Conservation (phyloP, 23 tunicate species). For the Ascidia mentula region DNA sequence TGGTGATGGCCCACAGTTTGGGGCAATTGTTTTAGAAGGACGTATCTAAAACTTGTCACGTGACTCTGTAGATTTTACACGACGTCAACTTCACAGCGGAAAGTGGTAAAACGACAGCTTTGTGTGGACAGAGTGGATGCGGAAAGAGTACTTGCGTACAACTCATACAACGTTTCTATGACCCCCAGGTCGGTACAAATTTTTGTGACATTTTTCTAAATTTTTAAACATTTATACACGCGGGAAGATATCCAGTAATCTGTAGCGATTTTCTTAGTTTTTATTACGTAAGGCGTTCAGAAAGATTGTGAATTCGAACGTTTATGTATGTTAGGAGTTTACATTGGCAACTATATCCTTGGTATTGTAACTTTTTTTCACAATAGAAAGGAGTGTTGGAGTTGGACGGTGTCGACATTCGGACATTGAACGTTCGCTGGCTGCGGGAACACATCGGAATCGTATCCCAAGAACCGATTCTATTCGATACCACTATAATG, state of each 20-base stretch:
- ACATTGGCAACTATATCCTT: background rate
- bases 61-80: constrained; percentile 59
- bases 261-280: background rate
- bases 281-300: background rate
- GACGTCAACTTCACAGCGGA: constrained; percentile 66
- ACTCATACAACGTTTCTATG: constrained; percentile 90
- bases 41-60: no score
- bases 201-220: background rate
- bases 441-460: constrained; percentile 94
- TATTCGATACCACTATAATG: constrained; percentile 91
- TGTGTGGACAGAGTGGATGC: constrained; percentile 96
- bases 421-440: constrained; percentile 88
- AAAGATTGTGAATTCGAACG: background rate
- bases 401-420: constrained; percentile 82
- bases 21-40: no score
- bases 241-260: background rate
- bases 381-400: background rate
- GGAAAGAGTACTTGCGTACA: constrained; percentile 93
- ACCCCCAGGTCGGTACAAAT: constrained; percentile 53
- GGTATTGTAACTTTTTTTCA: background rate
- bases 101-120: constrained; percentile 80
- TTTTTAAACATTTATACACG: background rate
- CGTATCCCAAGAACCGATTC: constrained; percentile 94
- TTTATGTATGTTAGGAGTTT: no score
- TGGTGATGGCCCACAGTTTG: no score